A percentile compares a stretch with the other conserved stretches of the same genome.
These are phyloP conservation scores for Plecturocebus donacophilus DNA, from an alignment of 2,113 vertebrate genomes.

Conservation along the genomic window DNA sequence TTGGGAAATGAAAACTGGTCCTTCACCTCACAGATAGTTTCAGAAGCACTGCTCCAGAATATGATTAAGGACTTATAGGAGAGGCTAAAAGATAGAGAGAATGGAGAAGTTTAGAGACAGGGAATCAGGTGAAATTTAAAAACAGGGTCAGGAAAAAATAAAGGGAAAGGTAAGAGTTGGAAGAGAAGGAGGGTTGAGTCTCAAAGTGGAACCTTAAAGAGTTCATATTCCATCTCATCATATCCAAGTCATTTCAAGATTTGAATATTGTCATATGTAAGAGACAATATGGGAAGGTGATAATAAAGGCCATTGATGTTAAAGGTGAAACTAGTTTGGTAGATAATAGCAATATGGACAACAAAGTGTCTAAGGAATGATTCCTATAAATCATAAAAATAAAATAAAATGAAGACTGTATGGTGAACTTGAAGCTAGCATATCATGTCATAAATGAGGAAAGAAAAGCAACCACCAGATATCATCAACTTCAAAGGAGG, in stretches of 20 bases:
- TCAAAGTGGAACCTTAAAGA: background rate
- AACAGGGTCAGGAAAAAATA: background rate
- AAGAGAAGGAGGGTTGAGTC: background rate
- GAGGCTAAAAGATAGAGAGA: background rate
- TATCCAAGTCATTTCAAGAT: background rate
- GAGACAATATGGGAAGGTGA: background rate
- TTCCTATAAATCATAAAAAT: background rate
- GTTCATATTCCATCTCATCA: background rate
- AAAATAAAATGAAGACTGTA: background rate
- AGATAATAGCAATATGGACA: background rate
- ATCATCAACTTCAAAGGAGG: background rate
- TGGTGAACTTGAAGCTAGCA: background rate
- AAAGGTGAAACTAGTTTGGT: background rate
- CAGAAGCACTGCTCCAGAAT: background rate
- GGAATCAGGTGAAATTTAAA: background rate
- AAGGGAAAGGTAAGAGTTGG: background rate
- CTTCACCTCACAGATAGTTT: background rate
- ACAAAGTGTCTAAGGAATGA: background rate
- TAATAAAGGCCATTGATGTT: background rate
- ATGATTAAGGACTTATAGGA: background rate
- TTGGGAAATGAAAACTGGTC: background rate
- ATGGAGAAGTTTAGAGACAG: background rate
- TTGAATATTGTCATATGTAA: background rate
- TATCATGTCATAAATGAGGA: background rate
- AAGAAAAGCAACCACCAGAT: background rate